Percentiles rank a stretch among this genome's conserved stretches.
phyloP scores from a whole-genome alignment of 37 sponge, comb jelly and placozoan genomes.

The Dysidea cf. avara region DNA sequence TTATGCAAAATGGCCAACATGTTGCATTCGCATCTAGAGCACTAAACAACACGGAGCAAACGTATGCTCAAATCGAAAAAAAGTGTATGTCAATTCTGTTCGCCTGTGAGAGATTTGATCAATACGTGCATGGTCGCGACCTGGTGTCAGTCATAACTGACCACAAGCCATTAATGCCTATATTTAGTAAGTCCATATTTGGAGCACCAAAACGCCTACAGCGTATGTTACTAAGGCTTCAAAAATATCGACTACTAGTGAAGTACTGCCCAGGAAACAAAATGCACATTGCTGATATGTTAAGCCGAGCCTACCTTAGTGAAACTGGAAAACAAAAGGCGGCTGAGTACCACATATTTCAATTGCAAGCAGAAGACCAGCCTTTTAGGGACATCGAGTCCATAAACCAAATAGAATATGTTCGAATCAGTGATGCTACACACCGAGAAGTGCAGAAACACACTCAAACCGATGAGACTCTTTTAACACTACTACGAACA shows the following conservation, averaged over 20 bases:
- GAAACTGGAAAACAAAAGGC: neutral
- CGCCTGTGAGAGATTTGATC: constrained; percentile 48
- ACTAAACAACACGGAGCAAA: constrained; percentile 21
- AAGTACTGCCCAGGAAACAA: constrained; percentile 28
- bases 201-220: constrained; percentile 45
- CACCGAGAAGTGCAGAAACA: too few species aligned
- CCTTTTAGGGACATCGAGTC: too few species aligned
- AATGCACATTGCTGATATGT: constrained; percentile 47
- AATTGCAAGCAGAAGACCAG: too few species aligned
- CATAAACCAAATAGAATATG: too few species aligned
- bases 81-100: constrained; percentile 53
- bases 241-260: constrained; percentile 41
- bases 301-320: constrained; percentile 36
- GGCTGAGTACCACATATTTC: too few species aligned
- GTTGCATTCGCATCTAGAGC: constrained; percentile 43
- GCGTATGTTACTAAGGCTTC: constrained; percentile 40
- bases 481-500: too few species aligned
- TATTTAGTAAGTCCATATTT: constrained; percentile 37
- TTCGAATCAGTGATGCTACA: too few species aligned
- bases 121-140: constrained; percentile 36
- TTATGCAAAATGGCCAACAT: too few species aligned
- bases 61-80: constrained; percentile 52
- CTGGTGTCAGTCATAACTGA: constrained; percentile 34
- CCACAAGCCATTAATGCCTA: constrained; percentile 46
- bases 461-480: too few species aligned